phyloP scores from a whole-genome alignment of 1,140 invertebrate species.

The Anthonomus grandis region DNA sequence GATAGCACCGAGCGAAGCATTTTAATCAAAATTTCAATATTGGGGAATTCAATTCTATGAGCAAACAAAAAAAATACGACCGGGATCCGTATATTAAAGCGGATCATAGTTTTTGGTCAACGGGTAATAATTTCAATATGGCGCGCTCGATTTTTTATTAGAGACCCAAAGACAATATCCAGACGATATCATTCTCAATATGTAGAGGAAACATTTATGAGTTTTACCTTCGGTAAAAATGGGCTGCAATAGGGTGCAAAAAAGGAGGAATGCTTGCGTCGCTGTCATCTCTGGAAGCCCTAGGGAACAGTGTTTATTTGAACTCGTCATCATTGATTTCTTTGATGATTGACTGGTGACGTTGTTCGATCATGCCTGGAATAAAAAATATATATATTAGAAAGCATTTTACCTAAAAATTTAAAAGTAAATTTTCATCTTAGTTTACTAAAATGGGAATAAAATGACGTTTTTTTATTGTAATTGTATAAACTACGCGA shows the following conservation, averaged over 20 bases:
- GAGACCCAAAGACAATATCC: slow-evolving; percentile 23
- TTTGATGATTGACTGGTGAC: slow-evolving; percentile 28
- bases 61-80: slow-evolving; percentile 5
- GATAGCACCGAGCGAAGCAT: too few species aligned
- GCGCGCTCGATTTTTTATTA: slow-evolving; percentile 26
- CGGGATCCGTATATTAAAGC: slow-evolving; percentile 13
- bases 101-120: slow-evolving; percentile 27
- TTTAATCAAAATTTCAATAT: slow-evolving; percentile 10
- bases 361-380: slow-evolving; percentile 23
- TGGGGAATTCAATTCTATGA: too few species aligned
- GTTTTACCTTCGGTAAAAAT: slow-evolving; percentile 39
- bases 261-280: slow-evolving; percentile 40
- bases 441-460: too few species aligned
- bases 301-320: slow-evolving; percentile 39
- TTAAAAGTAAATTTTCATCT: too few species aligned
- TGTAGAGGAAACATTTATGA: slow-evolving; percentile 30
- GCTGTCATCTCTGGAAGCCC: slow-evolving; percentile 40
- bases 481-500: too few species aligned
- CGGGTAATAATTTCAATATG: slow-evolving; percentile 27
- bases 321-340: slow-evolving; percentile 36
- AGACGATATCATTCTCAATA: slow-evolving; percentile 25
- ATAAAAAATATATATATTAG: slow-evolving; percentile 5
- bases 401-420: too few species aligned
- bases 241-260: slow-evolving; percentile 41
- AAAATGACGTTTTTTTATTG: too few species aligned